Evolutionary conservation across 2,113 vertebrate genomes (phyloP).

Genomic region (Pandion haliaetus): DNA sequence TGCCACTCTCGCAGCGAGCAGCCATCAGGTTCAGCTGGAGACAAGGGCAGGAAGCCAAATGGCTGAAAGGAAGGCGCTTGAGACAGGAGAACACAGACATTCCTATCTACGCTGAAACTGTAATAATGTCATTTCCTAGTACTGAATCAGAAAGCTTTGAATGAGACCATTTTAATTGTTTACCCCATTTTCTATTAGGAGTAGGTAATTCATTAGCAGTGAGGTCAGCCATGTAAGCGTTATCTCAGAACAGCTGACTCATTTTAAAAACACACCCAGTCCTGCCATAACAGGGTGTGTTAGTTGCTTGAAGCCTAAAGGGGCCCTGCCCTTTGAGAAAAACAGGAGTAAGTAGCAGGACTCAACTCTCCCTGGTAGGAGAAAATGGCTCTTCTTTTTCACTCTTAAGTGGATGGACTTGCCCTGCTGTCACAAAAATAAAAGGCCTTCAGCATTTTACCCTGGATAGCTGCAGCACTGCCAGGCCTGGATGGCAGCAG

Average conservation of each 20-base stretch:
- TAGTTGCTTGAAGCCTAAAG: not conserved
- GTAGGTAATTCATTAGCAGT: not conserved
- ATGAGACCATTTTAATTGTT: not conserved
- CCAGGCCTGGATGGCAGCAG: not conserved
- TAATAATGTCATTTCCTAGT: not conserved
- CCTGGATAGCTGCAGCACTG: not conserved
- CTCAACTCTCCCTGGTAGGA: not conserved
- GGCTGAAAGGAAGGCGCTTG: not conserved
- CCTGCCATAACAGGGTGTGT: not conserved
- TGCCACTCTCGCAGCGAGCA: fast-evolving
- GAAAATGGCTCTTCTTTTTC: not conserved
- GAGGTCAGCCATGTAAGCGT: not conserved
- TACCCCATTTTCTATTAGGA: not conserved
- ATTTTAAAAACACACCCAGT: not conserved
- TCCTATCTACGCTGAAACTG: not conserved
- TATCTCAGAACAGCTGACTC: slow-evolving; percentile 25
- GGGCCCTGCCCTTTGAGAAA: not conserved
- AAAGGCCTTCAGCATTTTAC: not conserved
- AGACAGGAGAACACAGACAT: not conserved
- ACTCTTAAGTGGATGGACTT: not conserved
- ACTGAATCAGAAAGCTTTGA: not conserved
- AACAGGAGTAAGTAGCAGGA: not conserved
- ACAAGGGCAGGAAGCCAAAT: not conserved
- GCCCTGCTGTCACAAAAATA: not conserved
- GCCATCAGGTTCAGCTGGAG: not conserved